Percentiles rank a stretch among this genome's conserved stretches.
These are phyloP conservation scores for Oreocharis arfaki DNA, from an alignment of 2,113 vertebrate genomes.

Conservation along the genomic window DNA sequence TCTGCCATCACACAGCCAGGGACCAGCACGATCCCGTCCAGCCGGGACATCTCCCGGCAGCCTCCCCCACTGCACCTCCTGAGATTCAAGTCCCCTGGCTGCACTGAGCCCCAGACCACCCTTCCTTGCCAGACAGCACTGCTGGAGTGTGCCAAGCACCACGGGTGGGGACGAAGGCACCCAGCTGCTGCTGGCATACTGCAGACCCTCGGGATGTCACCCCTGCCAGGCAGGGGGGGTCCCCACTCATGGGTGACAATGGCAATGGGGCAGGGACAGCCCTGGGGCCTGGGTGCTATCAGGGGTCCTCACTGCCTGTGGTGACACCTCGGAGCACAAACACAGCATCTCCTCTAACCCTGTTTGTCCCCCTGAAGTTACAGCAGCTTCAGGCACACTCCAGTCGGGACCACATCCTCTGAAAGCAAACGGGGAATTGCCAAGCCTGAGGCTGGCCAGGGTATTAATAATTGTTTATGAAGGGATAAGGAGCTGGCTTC, in stretches of 20 bases:
- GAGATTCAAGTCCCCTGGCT: neutral
- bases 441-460: neutral
- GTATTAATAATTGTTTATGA: neutral
- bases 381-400: neutral
- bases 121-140: neutral
- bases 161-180: fast-evolving
- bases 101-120: neutral
- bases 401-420: neutral
- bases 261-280: neutral
- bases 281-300: fast-evolving
- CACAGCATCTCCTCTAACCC: neutral
- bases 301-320: neutral
- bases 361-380: neutral
- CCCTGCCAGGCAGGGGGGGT: neutral
- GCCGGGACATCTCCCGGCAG: neutral
- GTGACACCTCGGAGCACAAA: neutral
- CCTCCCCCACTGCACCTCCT: fast-evolving
- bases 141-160: neutral
- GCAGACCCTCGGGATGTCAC: neutral
- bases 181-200: neutral
- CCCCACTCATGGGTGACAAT: fast-evolving
- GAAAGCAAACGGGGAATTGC: neutral
- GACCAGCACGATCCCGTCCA: neutral
- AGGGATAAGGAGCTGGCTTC: slow-evolving; percentile 7
- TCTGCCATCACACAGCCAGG: fast-evolving